These are phyloP conservation scores for Drosophila setifemur DNA, from an alignment of 1,140 invertebrate species.

Conservation along the genomic window DNA sequence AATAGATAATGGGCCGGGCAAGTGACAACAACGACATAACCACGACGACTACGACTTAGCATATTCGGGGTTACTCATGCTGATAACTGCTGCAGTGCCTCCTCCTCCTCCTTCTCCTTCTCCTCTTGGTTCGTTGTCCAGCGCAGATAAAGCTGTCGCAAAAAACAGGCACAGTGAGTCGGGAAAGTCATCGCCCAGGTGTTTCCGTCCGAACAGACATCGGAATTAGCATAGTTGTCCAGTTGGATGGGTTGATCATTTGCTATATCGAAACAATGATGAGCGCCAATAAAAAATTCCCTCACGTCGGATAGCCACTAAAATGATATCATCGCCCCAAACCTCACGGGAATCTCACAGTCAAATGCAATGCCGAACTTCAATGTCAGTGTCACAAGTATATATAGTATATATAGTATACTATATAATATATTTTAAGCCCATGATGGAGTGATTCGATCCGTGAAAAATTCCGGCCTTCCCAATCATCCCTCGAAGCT, in stretches of 20 bases:
- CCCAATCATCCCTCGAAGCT: constrained; percentile 7
- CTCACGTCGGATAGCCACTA: constrained; percentile 43
- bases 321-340: constrained; percentile 69
- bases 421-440: constrained; percentile 9
- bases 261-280: constrained; percentile 55
- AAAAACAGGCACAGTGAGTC: constrained; percentile 23
- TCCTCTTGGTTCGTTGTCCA: no score
- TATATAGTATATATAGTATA: not conserved
- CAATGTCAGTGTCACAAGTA: constrained; percentile 43
- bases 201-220: constrained; percentile 11
- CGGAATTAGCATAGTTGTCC: constrained; percentile 48
- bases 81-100: constrained; percentile 41
- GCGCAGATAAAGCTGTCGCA: constrained; percentile 2
- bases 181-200: constrained; percentile 35
- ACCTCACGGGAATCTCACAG: constrained; percentile 8
- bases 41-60: constrained; percentile 45
- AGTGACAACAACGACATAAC: constrained; percentile 30
- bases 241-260: constrained; percentile 36
- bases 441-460: constrained; percentile 3
- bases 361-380: constrained; percentile 46
- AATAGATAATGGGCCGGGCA: constrained; percentile 48
- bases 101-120: not conserved
- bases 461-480: not conserved
- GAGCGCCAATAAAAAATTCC: constrained; percentile 74
- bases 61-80: constrained; percentile 61